phyloP scores from a whole-genome alignment of 2,113 vertebrate species.

The Pavo muticus region DNA sequence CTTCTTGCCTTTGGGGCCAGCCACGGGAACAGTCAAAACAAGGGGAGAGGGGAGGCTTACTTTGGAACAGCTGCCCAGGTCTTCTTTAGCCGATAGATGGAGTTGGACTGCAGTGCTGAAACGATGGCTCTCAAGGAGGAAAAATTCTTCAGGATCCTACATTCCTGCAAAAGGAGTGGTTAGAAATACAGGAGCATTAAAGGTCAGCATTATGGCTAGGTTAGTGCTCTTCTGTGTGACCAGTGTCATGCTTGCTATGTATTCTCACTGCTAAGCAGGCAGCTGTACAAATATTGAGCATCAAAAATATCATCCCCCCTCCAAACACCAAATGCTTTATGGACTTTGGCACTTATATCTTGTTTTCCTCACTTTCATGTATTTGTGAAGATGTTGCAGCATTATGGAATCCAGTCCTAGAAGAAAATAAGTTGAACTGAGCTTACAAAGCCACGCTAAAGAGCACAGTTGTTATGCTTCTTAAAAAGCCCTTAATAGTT shows the following conservation, averaged over 20 bases:
- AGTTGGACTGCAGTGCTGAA: slow-evolving; percentile 93
- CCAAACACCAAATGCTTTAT: slow-evolving; percentile 38
- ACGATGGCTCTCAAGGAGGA: slow-evolving; percentile 94
- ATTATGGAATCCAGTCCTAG: slow-evolving; percentile 66
- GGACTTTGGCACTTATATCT: slow-evolving; percentile 57
- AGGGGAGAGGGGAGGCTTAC: slow-evolving; percentile 76
- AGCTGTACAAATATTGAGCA: slow-evolving; percentile 77
- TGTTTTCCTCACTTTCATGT: slow-evolving; percentile 68
- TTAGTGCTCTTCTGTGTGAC: slow-evolving; percentile 58
- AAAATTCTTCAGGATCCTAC: slow-evolving; percentile 95
- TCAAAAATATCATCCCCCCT: slow-evolving; percentile 45
- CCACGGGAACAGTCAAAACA: neutral
- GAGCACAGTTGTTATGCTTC: slow-evolving; percentile 28
- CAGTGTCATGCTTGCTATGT: slow-evolving; percentile 58
- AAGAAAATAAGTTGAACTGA: slow-evolving; percentile 54
- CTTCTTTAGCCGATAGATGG: slow-evolving; percentile 93
- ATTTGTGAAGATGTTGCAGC: slow-evolving; percentile 56
- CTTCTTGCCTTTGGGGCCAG: neutral
- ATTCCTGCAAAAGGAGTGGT: slow-evolving; percentile 84
- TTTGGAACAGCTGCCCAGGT: slow-evolving; percentile 90
- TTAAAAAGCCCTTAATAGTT: slow-evolving; percentile 4
- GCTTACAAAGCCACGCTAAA: neutral
- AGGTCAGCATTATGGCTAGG: slow-evolving; percentile 43
- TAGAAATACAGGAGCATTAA: slow-evolving; percentile 68
- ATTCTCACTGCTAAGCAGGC: slow-evolving; percentile 63